Conservation (phyloP, 2,797 vertebrate species). For the Meda fulgida region DNA sequence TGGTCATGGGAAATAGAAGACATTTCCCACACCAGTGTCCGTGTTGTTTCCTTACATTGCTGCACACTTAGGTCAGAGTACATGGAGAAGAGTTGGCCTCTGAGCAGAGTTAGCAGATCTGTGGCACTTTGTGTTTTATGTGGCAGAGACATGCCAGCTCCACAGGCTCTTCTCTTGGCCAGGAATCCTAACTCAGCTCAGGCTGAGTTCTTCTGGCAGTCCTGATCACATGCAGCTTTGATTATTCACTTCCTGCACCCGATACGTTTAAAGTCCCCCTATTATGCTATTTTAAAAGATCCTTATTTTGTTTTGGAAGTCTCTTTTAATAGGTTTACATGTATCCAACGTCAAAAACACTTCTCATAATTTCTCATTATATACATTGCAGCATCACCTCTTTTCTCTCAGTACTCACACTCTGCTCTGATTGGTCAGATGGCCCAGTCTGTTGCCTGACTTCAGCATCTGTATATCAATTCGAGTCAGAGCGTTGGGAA, state of each 20-base stretch:
- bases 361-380: background rate
- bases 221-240: conserved; percentile 48
- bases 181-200: conserved; percentile 78
- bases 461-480: background rate
- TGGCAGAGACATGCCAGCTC: conserved; percentile 71
- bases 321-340: background rate
- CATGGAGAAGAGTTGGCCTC: conserved; percentile 30
- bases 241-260: conserved; percentile 60
- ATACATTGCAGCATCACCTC: background rate
- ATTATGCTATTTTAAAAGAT: background rate
- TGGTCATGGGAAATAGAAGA: background rate
- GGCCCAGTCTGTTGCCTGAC: too few relatives aligned
- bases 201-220: conserved; percentile 74
- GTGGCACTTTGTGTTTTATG: conserved; percentile 52
- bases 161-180: conserved; percentile 72
- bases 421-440: background rate
- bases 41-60: conserved; percentile 18
- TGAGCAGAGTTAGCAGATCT: conserved; percentile 33
- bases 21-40: background rate
- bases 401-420: background rate
- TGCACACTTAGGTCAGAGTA: conserved; percentile 37
- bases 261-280: conserved; percentile 51
- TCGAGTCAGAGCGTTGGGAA: background rate
- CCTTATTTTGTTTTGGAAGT: background rate
- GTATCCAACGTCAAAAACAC: background rate